These are phyloP conservation scores for Megathymus violae DNA, from an alignment of 1,140 invertebrate genomes.

Conservation along the genomic window DNA sequence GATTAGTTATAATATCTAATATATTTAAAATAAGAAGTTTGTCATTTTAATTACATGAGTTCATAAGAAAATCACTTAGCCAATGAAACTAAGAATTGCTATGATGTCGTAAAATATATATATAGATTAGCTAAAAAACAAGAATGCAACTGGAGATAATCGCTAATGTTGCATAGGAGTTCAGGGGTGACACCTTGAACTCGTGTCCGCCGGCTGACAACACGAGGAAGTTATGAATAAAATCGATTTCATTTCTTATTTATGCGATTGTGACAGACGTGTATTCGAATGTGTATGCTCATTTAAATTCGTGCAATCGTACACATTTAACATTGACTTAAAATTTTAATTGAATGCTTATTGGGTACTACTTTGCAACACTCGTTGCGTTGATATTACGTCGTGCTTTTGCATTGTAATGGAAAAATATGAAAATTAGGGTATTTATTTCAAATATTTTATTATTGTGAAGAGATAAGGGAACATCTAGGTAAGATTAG, in stretches of 20 bases:
- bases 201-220: not conserved
- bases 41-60: no score
- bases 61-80: not conserved
- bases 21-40: no score
- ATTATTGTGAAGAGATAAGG: no score
- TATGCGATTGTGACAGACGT: not conserved
- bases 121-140: slow-evolving; percentile 5
- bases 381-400: no score
- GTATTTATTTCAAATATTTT: no score
- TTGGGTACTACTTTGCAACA: not conserved
- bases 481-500: no score
- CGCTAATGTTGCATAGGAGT: slow-evolving; percentile 1
- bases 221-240: slow-evolving; percentile 1
- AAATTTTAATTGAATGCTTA: not conserved
- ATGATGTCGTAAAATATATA: slow-evolving; percentile 5
- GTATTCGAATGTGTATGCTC: not conserved
- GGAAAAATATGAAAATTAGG: no score
- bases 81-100: not conserved
- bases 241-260: slow-evolving; percentile 1
- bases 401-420: no score
- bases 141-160: not conserved
- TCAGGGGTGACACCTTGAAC: slow-evolving; percentile 9
- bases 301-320: slow-evolving; percentile 3
- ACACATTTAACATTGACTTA: not conserved
- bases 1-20: no score